Conservation (phyloP, 1,140 invertebrate genomes). For the Drosophila pruinosa region DNA sequence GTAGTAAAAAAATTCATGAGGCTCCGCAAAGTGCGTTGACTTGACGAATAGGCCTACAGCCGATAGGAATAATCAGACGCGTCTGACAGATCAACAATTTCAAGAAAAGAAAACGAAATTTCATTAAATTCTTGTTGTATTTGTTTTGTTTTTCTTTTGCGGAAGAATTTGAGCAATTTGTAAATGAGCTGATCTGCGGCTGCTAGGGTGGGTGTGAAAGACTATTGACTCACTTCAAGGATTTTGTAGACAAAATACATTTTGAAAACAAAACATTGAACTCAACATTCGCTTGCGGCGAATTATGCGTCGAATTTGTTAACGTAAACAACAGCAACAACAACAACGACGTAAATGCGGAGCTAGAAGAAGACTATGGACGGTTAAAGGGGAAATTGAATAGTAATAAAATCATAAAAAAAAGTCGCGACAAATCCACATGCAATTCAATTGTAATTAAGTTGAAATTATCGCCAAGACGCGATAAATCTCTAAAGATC, state of each 20-base stretch:
- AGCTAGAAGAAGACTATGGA: neutral
- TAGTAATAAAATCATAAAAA: constrained; percentile 28
- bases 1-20: constrained; percentile 81
- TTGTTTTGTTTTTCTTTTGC: constrained; percentile 49
- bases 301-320: constrained; percentile 61
- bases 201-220: constrained; percentile 19
- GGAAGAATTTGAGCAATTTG: constrained; percentile 77
- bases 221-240: constrained; percentile 72
- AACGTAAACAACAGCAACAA: constrained; percentile 35
- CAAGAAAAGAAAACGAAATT: constrained; percentile 42
- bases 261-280: constrained; percentile 78
- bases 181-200: constrained; percentile 47
- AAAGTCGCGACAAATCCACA: constrained; percentile 5
- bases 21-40: constrained; percentile 63
- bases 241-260: constrained; percentile 59
- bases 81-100: constrained; percentile 48
- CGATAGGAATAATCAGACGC: constrained; percentile 33
- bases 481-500: constrained; percentile 21
- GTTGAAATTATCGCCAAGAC: constrained; percentile 32
- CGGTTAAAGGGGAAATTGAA: too few species aligned
- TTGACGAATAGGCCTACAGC: constrained; percentile 53
- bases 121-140: constrained; percentile 13
- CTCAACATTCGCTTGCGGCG: constrained; percentile 12
- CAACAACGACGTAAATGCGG: constrained; percentile 10
- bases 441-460: constrained; percentile 53